phyloP scores from a whole-genome alignment of 2,888 invertebrate genomes.

The Ectemnius continuus region DNA sequence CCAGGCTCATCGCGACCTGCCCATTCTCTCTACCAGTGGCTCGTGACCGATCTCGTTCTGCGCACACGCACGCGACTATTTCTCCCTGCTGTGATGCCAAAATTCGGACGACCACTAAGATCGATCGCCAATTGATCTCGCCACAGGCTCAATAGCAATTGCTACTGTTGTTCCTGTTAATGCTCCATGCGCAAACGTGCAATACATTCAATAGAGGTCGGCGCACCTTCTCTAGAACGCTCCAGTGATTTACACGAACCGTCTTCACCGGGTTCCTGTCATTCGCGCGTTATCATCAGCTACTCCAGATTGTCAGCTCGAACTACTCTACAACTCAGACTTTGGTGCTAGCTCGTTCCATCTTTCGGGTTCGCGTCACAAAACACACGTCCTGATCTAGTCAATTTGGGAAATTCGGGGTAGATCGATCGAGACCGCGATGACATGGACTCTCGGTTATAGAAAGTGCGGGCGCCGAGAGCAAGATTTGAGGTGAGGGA shows the following conservation, averaged over 20 bases:
- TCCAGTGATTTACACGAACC: neutral
- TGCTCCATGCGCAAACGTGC: conserved; percentile 34
- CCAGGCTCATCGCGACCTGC: conserved; percentile 73
- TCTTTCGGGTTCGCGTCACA: conserved; percentile 32
- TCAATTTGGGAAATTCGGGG: conserved; percentile 52
- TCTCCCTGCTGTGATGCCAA: conserved; percentile 72
- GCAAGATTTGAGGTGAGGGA: too few species aligned
- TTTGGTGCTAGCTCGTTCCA: conserved; percentile 18
- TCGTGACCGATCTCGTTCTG: conserved; percentile 74
- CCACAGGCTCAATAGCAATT: conserved; percentile 14
- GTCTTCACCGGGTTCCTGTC: neutral
- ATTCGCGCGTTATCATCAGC: neutral
- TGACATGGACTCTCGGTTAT: neutral
- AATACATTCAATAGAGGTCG: conserved; percentile 41
- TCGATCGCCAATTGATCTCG: conserved; percentile 53
- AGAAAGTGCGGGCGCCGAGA: too few species aligned
- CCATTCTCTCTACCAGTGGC: conserved; percentile 68
- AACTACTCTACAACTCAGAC: neutral
- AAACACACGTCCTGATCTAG: conserved; percentile 51
- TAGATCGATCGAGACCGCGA: conserved; percentile 25
- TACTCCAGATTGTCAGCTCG: conserved; percentile 9
- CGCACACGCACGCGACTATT: conserved; percentile 58
- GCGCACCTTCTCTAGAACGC: neutral
- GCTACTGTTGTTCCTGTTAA: conserved; percentile 12
- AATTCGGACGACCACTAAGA: conserved; percentile 54